Base-by-base conservation (phyloP, 2,888 invertebrate genomes). In the Philhelius pedissequus region DNA sequence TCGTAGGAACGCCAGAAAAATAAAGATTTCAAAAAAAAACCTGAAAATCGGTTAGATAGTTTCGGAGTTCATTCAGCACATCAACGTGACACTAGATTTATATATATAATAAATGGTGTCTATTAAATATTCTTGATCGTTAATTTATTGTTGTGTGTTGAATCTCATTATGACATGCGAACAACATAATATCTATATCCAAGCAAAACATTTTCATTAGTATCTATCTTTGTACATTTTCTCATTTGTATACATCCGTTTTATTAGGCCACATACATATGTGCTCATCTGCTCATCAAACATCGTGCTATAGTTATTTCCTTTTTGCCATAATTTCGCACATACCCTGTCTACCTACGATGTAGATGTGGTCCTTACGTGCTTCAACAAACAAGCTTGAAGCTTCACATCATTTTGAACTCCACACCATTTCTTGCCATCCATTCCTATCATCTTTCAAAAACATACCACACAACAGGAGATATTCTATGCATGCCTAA, bases 301-400 rank as follows among this genome's bases (percentile, higher is more conserved):
- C 35, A 45, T 32, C 45, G 32, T 52, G 9, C 2, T 48, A 20
- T 48, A 5, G 25, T 48, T 13, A 68, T 54, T 68, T 62, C 52
- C 68, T 30, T 22, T 30, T 22, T 68, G 60, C 43, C 32, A 52
- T 60, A 45, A 68, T 64, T 68, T 40, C 52, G n/a, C n/a, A n/a
- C 62, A 74, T 25, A 40, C 30, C 52, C 54, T 54, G 13, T 20
- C 48, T 54, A 69, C 52, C 74, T 54, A 80, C 69, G 27, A 74
- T 54, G 40, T 62, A 25, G n/a, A 58, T 35, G 27, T 52, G 48
- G 43, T 22, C 68, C 60, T 60, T 18, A 22, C 25, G 15, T 50
- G 25, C 22, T 50, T 30, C 13, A 48, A 13, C 58, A n/a, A 27
- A 50, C 20, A 3, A 25, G 3, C 22, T n/a, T n/a, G n/a, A n/a